Evolutionary conservation across 2,888 invertebrate genomes (phyloP).

Genomic region (Drosophila koepferae): DNA sequence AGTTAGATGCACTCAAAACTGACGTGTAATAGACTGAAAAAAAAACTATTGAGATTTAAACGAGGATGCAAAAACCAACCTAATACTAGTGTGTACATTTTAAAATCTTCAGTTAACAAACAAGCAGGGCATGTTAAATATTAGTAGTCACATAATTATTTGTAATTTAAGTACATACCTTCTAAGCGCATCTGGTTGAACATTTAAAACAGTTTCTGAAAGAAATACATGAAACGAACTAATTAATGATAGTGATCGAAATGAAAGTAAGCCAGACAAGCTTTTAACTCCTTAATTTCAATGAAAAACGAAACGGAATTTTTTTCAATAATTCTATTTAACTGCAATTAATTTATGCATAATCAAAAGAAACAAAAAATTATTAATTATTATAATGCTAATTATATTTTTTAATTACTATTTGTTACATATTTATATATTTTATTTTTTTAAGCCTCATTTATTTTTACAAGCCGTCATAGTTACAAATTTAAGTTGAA

Average conservation of each 20-base stretch:
- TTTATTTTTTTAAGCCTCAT: too few species aligned
- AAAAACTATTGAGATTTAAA: conserved; percentile 23
- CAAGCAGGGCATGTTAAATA: neutral
- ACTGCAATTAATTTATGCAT: too few species aligned
- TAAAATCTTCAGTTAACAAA: conserved; percentile 4
- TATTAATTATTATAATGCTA: neutral
- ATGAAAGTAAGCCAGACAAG: neutral
- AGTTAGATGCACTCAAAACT: conserved; percentile 16
- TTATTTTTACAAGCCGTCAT: neutral
- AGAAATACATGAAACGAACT: neutral
- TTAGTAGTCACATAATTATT: neutral
- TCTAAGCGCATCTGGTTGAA: neutral
- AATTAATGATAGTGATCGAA: neutral
- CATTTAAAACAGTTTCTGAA: conserved; percentile 23
- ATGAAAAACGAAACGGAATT: neutral
- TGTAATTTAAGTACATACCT: conserved; percentile 27
- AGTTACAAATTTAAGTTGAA: neutral
- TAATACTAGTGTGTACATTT: neutral
- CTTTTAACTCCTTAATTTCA: neutral
- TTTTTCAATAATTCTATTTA: too few species aligned
- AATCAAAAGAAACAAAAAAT: too few species aligned
- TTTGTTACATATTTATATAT: neutral
- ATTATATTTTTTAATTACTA: neutral
- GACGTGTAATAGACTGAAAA: conserved; percentile 10
- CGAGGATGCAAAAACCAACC: neutral